Conservation (phyloP, 2,888 invertebrate species). For the Cetonia aurata region DNA sequence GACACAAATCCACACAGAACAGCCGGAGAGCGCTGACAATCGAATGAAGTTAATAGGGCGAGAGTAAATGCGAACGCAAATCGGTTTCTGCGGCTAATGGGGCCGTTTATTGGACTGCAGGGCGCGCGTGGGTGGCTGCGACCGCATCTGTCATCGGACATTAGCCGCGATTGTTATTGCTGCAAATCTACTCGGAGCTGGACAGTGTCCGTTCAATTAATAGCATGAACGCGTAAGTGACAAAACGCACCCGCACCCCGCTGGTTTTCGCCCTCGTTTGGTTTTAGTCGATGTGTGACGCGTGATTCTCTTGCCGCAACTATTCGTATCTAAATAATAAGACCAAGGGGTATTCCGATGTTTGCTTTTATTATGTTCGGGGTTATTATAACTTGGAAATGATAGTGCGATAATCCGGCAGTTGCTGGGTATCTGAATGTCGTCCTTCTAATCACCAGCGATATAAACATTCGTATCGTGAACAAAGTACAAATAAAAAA, state of each 20-base stretch:
- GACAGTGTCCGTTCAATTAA: slow-evolving; percentile 49
- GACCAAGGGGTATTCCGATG: too few relatives aligned
- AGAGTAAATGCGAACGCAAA: slow-evolving; percentile 55
- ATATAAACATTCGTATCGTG: too few relatives aligned
- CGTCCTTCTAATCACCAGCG: too few relatives aligned
- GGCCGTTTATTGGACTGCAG: slow-evolving; percentile 54
- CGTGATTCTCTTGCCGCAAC: too few relatives aligned
- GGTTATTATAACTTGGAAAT: too few relatives aligned
- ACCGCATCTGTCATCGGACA: slow-evolving; percentile 64
- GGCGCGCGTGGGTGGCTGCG: slow-evolving; percentile 60
- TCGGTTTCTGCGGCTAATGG: slow-evolving; percentile 55
- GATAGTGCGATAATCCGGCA: too few relatives aligned
- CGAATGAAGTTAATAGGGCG: slow-evolving; percentile 60
- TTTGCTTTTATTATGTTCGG: too few relatives aligned
- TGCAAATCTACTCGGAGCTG: slow-evolving; percentile 47
- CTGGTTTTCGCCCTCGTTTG: too few relatives aligned
- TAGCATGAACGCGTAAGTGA: neutral
- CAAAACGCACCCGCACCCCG: neutral
- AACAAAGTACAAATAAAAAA: too few relatives aligned
- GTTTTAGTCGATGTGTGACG: too few relatives aligned
- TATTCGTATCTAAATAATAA: too few relatives aligned
- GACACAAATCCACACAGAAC: slow-evolving; percentile 54
- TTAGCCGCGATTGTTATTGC: slow-evolving; percentile 59
- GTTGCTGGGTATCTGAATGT: too few relatives aligned
- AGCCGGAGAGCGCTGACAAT: slow-evolving; percentile 42